Evolutionary conservation across 2,797 vertebrate species (phyloP), one percentile per base, ranked within the genome.

Genomic region (Neomorphus geoffroyi): DNA sequence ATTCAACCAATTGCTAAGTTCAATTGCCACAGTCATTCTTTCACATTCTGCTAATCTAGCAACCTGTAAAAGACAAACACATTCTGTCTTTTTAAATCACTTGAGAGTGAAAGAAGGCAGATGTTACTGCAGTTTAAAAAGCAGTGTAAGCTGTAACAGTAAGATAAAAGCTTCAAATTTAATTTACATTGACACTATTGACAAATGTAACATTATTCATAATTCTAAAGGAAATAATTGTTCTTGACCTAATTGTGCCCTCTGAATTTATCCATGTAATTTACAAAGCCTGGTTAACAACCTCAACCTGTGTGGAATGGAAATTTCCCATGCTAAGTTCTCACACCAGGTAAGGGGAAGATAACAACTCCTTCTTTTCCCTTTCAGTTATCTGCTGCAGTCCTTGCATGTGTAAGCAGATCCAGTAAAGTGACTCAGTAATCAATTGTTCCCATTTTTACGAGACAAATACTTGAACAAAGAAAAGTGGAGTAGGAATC

Each of bases 31-130:
- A 91, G 98, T 92, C 97, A 99, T 97, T 71, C 98, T 98, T 91
- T 99, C 98, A 96, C 99, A 99, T 97, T 99, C 99, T 67, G 93
- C 96, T 95, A 99, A 95, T 94, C 99, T 98, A 90, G 98, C 97
- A 73, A 98, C 97, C 99, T 99, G 96, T 56, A 95, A 93, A 97
- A 72, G 46, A 92, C 89, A 18, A 80, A 22, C 6, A 71, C 16
- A 35, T 77, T 84, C 88, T 83, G 37, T 32, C 45, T 9, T 23
- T 65, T 86, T 61, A 94, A 90, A 53, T 73, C 8, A 66, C 75
- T 70, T 77, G 39, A 81, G 18, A 78, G 57, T 54, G 43, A 56
- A 93, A 86, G 37, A 92, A 66, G 18, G 90, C 62, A 74, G 56
- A 53, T 35, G 32, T 11, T 82, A 56, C 4, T 86, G 53, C 32